Base-by-base conservation (phyloP, 1,140 invertebrate genomes). In the Cydia pomonella region DNA sequence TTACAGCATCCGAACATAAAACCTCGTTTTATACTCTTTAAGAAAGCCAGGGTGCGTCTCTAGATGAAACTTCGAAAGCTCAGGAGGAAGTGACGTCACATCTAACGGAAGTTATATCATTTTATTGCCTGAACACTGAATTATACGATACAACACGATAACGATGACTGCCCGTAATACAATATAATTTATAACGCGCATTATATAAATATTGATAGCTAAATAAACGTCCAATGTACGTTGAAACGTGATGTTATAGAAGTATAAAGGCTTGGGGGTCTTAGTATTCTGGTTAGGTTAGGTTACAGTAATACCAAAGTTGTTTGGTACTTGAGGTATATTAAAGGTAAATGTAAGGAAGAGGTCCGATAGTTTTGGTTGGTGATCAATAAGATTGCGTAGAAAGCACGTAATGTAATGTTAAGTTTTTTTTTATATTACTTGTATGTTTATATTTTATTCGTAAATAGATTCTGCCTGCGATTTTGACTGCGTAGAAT, bases 21-120 rank as follows among this genome's bases (percentile, higher is more conserved):
- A 18, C 47, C n/a, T n/a, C n/a, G 0, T 50, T 50, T n/a, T 18
- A 50, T 50, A 50, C 5, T 59, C 18, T 47, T 47, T 53, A 53
- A 7, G n/a, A 53, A 53, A 21, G 50, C n/a, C 44, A 47, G n/a
- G 6, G 41, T 44, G 4, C 41, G 41, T 9, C 21, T 18, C 16
- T 9, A 18, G 16, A 23, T 1, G 16, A 23, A 59, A 23, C 53
- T 59, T 59, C 53, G 53, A 59, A 59, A 69, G 64, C 29, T 38
- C 64, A n/a, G 12, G 29, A 41, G 64, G 64, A 69, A 69, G 27
- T 69, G 64, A 69, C 53, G 9, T 59, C 53, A 59, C 47, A 66
- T 7, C 16, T 7, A 69, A 38, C 64, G 64, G 64, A 69, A 69
- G 64, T 69, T 69, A 69, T 69, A 69, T 69, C 64, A 69, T 27